Conservation (phyloP, 2,888 invertebrate genomes). For the Ypsolopha scabrella region DNA sequence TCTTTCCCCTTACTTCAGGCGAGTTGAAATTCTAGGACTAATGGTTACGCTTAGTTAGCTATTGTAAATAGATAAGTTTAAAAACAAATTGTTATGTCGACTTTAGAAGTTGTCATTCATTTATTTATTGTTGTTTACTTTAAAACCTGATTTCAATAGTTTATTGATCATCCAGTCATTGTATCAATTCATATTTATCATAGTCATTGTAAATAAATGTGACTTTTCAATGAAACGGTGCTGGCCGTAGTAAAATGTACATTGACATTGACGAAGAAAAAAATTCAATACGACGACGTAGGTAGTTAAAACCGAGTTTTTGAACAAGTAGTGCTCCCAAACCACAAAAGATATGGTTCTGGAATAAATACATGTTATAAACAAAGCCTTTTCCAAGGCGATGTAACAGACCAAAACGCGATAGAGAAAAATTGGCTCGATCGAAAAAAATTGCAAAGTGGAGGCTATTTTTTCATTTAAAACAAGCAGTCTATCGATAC, state of each 20-base stretch:
- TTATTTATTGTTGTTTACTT: conserved; percentile 21
- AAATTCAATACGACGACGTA: too few species aligned
- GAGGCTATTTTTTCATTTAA: too few species aligned
- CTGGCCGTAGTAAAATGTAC: neutral
- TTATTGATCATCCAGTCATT: neutral
- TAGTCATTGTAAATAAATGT: neutral
- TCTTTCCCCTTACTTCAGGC: neutral
- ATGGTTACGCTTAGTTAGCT: neutral
- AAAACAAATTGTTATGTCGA: conserved; percentile 26
- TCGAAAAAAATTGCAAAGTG: too few species aligned
- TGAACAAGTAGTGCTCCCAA: too few species aligned
- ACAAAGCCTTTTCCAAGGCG: too few species aligned
- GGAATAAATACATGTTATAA: too few species aligned
- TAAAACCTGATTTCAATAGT: neutral
- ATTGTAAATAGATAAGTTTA: conserved; percentile 34
- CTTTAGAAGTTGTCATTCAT: conserved; percentile 25
- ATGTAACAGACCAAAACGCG: too few species aligned
- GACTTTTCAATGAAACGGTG: neutral
- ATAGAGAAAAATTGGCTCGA: too few species aligned
- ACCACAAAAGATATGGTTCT: too few species aligned
- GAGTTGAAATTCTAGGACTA: neutral
- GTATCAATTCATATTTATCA: neutral
- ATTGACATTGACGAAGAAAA: neutral
- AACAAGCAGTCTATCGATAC: too few species aligned
- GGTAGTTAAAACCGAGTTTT: too few species aligned